Evolutionary conservation across 2,797 vertebrate genomes (phyloP), one percentile per base, ranked within the genome.

Genomic region (Sciaenops ocellatus): DNA sequence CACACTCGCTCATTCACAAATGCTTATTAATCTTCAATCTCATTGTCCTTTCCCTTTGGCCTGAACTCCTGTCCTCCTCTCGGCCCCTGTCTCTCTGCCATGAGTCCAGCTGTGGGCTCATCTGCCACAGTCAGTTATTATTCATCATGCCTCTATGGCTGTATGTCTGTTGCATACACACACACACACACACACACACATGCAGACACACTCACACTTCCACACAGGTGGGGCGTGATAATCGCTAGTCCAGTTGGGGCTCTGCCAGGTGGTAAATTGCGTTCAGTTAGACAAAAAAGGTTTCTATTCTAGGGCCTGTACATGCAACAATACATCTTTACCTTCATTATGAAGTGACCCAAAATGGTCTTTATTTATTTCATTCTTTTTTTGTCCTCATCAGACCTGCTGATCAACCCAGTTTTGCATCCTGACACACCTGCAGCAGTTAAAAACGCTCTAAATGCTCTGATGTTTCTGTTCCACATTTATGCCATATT

Each of bases 51-150:
- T 77, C 61, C 62, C 78, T 59, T 38, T 13, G 24, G 78, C 57
- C n/a, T 60, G 62, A 78, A 72, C 75, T 73, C 34, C 74, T 68
- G 34, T 42, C 71, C 55, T 60, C 69, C 71, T 47, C 66, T 59
- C 55, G 18, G 24, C 73, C 57, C 30, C 80, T 69, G 44, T 72
- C 67, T 46, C 69, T 63, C 51, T 71, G 65, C 55, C 67, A 57
- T 22, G 65, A 71, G 74, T 90, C 89, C 91, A 91, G 87, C 91
- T 92, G 90, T 79, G 83, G 76, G 68, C 80, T 92, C 87, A 82
- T 90, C 87, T 88, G 89, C 72, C 67, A 52, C 44, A 48, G 51
- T 86, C 82, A 68, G 65, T 85, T 80, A 86, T 82, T 78, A 79
- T 82, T 82, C 80, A 80, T 79, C 80, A 72, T 61, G 69, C 66